Evolutionary conservation across 1,140 invertebrate genomes (phyloP).

Genomic region (honey bee (Apis mellifera)): DNA sequence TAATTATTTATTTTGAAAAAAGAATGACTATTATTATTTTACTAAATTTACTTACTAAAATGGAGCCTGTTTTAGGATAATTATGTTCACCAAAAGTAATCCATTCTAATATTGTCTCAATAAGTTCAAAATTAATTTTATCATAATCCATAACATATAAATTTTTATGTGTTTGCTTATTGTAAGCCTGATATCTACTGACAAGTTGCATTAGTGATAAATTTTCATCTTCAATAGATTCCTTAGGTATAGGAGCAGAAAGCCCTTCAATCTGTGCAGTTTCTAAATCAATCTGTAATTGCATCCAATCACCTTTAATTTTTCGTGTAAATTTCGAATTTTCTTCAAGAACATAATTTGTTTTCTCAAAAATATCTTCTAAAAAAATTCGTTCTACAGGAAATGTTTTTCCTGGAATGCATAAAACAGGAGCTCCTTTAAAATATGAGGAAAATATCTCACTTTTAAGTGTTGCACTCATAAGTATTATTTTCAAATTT

Average conservation of each 20-base stretch:
- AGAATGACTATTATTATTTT: background rate
- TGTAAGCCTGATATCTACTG: slow-evolving; percentile 83
- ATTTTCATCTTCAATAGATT: slow-evolving; percentile 86
- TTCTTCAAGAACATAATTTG: slow-evolving; percentile 87
- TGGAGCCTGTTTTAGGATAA: slow-evolving; percentile 88
- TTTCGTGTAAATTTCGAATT: slow-evolving; percentile 86
- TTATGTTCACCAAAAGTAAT: slow-evolving; percentile 85
- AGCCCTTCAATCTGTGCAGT: slow-evolving; percentile 82
- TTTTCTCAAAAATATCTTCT: slow-evolving; percentile 88
- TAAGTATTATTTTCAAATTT: slow-evolving; percentile 91
- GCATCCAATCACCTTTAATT: slow-evolving; percentile 82
- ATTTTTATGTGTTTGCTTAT: slow-evolving; percentile 86
- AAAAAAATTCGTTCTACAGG: slow-evolving; percentile 91
- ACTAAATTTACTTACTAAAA: slow-evolving; percentile 80
- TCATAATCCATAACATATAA: slow-evolving; percentile 89
- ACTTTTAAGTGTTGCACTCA: slow-evolving; percentile 94
- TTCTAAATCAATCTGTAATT: slow-evolving; percentile 83
- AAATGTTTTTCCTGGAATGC: slow-evolving; percentile 90
- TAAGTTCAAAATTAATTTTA: slow-evolving; percentile 90
- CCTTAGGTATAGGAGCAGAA: slow-evolving; percentile 81
- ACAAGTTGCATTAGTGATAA: slow-evolving; percentile 85
- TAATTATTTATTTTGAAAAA: background rate
- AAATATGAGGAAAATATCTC: slow-evolving; percentile 91
- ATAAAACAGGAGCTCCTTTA: slow-evolving; percentile 85
- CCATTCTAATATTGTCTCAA: slow-evolving; percentile 86